Evolutionary conservation across 2,113 vertebrate species (phyloP), one percentile per base, ranked within the genome.

Genomic region (Lasiurus cinereus): DNA sequence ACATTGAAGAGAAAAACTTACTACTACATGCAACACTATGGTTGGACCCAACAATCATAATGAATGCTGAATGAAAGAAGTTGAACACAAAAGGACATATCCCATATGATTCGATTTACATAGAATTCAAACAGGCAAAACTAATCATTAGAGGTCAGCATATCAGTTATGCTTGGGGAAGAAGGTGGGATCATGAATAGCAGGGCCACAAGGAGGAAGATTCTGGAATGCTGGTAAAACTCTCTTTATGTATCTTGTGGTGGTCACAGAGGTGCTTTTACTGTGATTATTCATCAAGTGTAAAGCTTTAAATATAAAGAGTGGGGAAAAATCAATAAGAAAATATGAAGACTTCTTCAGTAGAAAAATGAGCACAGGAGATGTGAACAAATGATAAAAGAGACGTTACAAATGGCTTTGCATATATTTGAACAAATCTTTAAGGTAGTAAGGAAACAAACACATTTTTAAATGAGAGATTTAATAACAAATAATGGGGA

Each of bases 401-500:
- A 76, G 22, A 33, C 83, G 46, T 87, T 72, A 73, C 22, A 54
- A 80, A 46, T 46, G 64, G 39, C 29, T 94, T 79, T 89, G 36
- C 22, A 21, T n/a, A 64, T 48, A 33, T 39, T 76, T 82, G 67
- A 46, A 76, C 48, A 85, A 33, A 83, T 19, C 21, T 54, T 88
- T 67, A 86, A 76, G 8, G 36, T 64, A 82, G 56, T 79, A 36
- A 33, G 24, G 33, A 54, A 76, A 87, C 10, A 83, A 64, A 78
- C 39, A 62, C 56, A n/a, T 59, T 72, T n/a, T 83, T 48, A 93
- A 91, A 84, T 21, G 33, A 84, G 72, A 43, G 8, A 69, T 31
- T 90, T 80, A 90, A 46, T 77, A 92, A 82, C 39, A 82, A 82
- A 56, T 54, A 78, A 79, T 27, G 59, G n/a, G 5, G 15, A 56